phyloP scores from a whole-genome alignment of 2,797 vertebrate species.

The Anomalospiza imberbis region DNA sequence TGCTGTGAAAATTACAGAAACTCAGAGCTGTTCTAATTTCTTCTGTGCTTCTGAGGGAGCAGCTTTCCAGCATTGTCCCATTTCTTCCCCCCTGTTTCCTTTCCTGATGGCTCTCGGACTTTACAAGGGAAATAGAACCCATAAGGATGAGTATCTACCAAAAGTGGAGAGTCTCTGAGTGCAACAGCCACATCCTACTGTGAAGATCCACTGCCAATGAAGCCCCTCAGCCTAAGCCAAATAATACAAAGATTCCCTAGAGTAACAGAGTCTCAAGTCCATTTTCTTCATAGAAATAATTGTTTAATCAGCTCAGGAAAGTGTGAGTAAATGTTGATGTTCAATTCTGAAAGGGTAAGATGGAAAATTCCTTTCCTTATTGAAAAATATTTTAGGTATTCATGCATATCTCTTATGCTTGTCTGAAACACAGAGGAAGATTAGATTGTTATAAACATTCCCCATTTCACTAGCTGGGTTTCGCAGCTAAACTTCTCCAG shows the following conservation, averaged over 20 bases:
- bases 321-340: not conserved
- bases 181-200: not conserved
- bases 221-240: not conserved
- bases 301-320: not conserved
- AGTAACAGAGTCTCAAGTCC: not conserved
- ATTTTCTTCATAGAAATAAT: not conserved
- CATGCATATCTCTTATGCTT: not conserved
- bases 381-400: not conserved
- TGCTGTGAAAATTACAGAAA: conserved; percentile 42
- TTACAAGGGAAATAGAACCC: not conserved
- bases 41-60: not conserved
- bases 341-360: not conserved
- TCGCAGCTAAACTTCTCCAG: not conserved
- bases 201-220: not conserved
- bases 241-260: not conserved
- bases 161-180: not conserved
- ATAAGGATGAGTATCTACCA: not conserved
- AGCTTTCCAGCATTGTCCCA: not conserved
- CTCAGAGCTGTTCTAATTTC: conserved; percentile 15
- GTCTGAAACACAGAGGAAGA: not conserved
- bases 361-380: not conserved
- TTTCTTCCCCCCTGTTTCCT: not conserved
- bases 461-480: not conserved
- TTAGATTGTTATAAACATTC: not conserved
- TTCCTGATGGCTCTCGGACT: not conserved